A percentile compares a stretch with the other conserved stretches of the same genome.
Evolutionary conservation across 1,140 invertebrate genomes (phyloP).

Genomic region (Panagrolaimus sp.): DNA sequence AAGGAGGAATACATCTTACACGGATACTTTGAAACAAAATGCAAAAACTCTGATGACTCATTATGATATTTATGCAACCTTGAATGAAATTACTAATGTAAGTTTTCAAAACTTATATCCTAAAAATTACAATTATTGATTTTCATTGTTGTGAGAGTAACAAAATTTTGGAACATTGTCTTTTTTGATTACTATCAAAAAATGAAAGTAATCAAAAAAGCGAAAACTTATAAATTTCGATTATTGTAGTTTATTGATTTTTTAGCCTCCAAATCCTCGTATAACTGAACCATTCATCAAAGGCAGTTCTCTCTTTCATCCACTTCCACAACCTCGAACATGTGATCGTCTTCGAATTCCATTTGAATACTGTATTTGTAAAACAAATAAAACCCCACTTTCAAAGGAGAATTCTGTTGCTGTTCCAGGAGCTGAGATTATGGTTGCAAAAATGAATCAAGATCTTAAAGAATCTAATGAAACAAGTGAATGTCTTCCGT

Average conservation of each 20-base stretch:
- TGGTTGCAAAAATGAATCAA: too few relatives aligned
- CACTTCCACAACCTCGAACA: constrained; percentile 16
- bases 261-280: background rate
- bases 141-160: too few relatives aligned
- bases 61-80: constrained; percentile 33
- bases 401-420: background rate
- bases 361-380: constrained; percentile 23
- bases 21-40: constrained; percentile 17
- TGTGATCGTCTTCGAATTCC: constrained; percentile 19
- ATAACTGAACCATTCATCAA: background rate
- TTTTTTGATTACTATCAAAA: too few relatives aligned
- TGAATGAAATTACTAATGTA: constrained; percentile 31
- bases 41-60: constrained; percentile 24
- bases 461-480: too few relatives aligned
- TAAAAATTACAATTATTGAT: background rate
- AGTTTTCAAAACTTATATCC: too few relatives aligned
- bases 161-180: background rate
- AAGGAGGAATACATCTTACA: constrained; percentile 13
- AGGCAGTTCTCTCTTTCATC: constrained; percentile 18
- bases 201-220: too few relatives aligned
- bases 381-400: constrained; percentile 10
- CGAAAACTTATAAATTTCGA: background rate
- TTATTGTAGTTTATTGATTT: background rate
- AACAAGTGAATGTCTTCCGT: too few relatives aligned
- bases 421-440: too few relatives aligned